Percentiles rank a stretch among this genome's conserved stretches.
phyloP scores from a whole-genome alignment of 2,888 invertebrate species.

The Entomobrya proxima region DNA sequence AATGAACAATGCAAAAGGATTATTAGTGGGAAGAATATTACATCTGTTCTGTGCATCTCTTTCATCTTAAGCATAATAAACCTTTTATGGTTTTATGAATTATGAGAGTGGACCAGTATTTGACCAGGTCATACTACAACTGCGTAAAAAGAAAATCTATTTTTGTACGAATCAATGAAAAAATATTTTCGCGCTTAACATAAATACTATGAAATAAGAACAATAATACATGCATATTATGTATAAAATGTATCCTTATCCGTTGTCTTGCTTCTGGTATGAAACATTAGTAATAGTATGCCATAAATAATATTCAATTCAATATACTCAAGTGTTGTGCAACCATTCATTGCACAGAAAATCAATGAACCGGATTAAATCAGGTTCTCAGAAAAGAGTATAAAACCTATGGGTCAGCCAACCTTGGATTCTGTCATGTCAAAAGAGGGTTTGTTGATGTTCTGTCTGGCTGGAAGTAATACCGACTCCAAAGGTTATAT shows the following conservation, averaged over 20 bases:
- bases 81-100: too few relatives aligned
- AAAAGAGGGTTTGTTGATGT: slow-evolving; percentile 38
- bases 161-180: not conserved
- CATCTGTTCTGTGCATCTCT: too few relatives aligned
- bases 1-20: too few relatives aligned
- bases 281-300: not conserved
- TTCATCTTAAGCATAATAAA: too few relatives aligned
- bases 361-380: slow-evolving; percentile 11
- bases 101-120: not conserved
- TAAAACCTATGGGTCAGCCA: slow-evolving; percentile 40
- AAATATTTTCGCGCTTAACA: not conserved
- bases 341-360: not conserved
- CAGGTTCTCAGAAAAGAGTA: not conserved
- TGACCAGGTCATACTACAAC: slow-evolving; percentile 13
- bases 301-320: not conserved
- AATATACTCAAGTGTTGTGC: not conserved
- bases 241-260: too few relatives aligned
- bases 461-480: slow-evolving; percentile 38
- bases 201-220: too few relatives aligned
- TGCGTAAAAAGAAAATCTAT: not conserved
- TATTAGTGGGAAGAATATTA: too few relatives aligned
- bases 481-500: not conserved
- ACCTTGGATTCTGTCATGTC: slow-evolving; percentile 29
- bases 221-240: too few relatives aligned
- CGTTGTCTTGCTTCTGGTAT: not conserved